A percentile compares a stretch with the other conserved stretches of the same genome.
Conservation (phyloP, 2,888 invertebrate species). For the Lasioglossum pauxillum region DNA sequence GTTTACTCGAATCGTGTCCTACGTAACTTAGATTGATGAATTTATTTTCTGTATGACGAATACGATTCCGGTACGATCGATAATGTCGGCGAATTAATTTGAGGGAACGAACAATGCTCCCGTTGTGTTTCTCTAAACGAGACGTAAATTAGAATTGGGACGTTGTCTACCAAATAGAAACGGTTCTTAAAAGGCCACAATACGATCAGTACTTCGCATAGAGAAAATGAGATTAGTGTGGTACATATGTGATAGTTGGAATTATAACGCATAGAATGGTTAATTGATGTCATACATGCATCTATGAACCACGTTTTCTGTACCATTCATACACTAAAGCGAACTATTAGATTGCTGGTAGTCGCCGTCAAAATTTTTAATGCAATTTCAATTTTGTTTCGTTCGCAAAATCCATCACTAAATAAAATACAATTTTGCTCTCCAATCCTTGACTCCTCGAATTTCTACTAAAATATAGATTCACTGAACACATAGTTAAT, state of each 20-base stretch:
- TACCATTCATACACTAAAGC: background rate
- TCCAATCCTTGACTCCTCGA: background rate
- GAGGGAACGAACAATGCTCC: background rate
- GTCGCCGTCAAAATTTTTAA: background rate
- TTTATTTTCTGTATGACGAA: background rate
- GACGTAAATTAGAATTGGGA: slow-evolving; percentile 19
- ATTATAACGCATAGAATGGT: background rate
- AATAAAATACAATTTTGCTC: background rate
- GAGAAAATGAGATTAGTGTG: background rate
- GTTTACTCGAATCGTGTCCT: too few relatives aligned
- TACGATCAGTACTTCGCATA: background rate
- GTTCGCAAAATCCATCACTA: background rate
- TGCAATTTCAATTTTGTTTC: background rate
- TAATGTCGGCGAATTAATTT: background rate
- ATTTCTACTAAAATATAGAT: background rate
- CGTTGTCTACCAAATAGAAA: background rate
- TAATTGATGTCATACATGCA: background rate
- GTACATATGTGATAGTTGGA: background rate
- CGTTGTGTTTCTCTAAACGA: background rate
- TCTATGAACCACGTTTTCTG: background rate
- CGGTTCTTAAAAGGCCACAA: background rate
- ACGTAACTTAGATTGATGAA: too few relatives aligned
- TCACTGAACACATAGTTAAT: background rate
- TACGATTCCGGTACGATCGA: background rate
- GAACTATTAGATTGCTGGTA: background rate